Conservation (phyloP, 2,797 vertebrate genomes). For the Muscicapa comitata region DNA sequence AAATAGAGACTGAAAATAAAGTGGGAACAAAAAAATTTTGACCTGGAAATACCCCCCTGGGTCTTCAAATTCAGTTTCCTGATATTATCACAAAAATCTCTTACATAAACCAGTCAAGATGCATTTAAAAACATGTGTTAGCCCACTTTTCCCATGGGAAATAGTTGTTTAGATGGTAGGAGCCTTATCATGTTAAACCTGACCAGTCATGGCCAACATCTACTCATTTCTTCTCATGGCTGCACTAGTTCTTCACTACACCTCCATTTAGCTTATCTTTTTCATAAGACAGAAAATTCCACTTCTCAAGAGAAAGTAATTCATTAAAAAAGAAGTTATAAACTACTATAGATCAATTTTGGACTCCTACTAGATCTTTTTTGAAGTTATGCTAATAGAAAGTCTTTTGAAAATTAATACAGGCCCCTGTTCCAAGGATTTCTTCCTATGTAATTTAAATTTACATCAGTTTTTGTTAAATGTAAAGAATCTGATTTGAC, state of each 20-base stretch:
- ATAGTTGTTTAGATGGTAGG: background rate
- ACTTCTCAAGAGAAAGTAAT: background rate
- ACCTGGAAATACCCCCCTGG: background rate
- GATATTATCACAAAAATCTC: background rate
- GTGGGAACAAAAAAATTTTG: background rate
- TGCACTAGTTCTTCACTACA: background rate
- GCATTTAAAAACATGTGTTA: background rate
- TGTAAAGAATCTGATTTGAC: background rate
- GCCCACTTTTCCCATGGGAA: accelerated
- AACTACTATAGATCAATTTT: background rate
- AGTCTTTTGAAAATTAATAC: background rate
- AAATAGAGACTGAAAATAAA: background rate
- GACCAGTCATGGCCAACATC: background rate
- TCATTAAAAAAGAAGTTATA: background rate
- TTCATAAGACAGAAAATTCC: background rate
- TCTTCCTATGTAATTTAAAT: background rate
- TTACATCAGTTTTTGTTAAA: background rate
- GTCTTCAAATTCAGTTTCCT: background rate
- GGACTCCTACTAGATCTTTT: background rate
- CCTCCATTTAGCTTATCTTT: background rate
- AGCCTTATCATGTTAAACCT: background rate
- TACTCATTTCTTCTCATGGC: background rate
- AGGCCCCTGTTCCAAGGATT: background rate
- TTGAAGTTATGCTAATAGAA: background rate
- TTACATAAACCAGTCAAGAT: background rate